A percentile compares a stretch with the other conserved stretches of the same genome.
These are phyloP conservation scores for Helostoma temminkii DNA, from an alignment of 2,797 vertebrate species.

Conservation along the genomic window DNA sequence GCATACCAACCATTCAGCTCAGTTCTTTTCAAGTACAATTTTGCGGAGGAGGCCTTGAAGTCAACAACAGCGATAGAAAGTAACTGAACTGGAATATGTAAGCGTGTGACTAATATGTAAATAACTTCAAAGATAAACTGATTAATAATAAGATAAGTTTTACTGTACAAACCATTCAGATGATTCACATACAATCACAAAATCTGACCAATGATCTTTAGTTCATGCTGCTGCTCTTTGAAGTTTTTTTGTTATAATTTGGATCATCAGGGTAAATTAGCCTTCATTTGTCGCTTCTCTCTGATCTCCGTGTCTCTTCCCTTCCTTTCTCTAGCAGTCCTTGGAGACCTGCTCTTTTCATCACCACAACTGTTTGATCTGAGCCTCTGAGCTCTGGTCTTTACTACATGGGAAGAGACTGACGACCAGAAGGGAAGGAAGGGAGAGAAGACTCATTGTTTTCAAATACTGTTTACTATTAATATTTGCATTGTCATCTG, in stretches of 20 bases:
- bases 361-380: constrained; percentile 72
- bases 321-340: constrained; percentile 52
- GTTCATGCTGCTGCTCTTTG: constrained; percentile 61
- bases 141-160: constrained; percentile 14
- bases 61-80: constrained; percentile 29
- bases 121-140: constrained; percentile 38
- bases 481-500: constrained; percentile 45
- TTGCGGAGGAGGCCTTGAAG: constrained; percentile 39
- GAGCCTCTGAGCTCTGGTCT: constrained; percentile 57
- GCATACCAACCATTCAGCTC: constrained; percentile 16
- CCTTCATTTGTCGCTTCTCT: constrained; percentile 66
- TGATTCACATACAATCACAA: constrained; percentile 31
- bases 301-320: constrained; percentile 62
- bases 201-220: constrained; percentile 53
- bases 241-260: constrained; percentile 57
- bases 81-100: constrained; percentile 17
- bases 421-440: constrained; percentile 2
- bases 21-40: constrained; percentile 31
- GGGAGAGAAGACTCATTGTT: constrained; percentile 40
- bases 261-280: constrained; percentile 67
- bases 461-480: constrained; percentile 30
- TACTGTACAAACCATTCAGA: constrained; percentile 6
- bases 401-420: constrained; percentile 28
- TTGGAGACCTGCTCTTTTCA: constrained; percentile 77
- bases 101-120: constrained; percentile 39